Conservation (phyloP, 2,113 vertebrate genomes). For the Mustelus asterias region DNA sequence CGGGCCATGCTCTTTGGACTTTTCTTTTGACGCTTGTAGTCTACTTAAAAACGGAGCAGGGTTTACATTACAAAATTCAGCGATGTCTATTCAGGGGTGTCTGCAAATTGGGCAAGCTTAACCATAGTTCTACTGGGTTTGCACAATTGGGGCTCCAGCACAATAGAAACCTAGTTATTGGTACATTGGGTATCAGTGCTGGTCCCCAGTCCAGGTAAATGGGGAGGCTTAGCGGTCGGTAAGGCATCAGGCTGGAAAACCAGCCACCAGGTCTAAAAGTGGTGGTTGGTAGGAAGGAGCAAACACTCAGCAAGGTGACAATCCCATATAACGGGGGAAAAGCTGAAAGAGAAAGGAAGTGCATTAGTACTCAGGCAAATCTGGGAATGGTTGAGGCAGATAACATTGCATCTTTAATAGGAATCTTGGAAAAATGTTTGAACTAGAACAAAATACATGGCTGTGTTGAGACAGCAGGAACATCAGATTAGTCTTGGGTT, state of each 20-base stretch:
- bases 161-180: too few relatives aligned
- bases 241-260: background rate
- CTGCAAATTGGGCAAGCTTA: too few relatives aligned
- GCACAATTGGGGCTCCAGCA: too few relatives aligned
- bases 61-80: background rate
- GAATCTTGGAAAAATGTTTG: background rate
- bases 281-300: background rate
- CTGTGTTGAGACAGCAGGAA: background rate
- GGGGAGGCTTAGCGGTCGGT: too few relatives aligned
- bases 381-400: background rate
- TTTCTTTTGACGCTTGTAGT: background rate
- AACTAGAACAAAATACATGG: background rate
- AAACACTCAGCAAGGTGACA: background rate
- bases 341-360: background rate
- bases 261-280: background rate
- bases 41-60: background rate
- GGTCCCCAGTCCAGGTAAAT: background rate
- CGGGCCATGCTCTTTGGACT: background rate
- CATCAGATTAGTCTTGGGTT: background rate
- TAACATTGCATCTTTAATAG: background rate
- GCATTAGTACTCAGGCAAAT: background rate
- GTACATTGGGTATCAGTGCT: too few relatives aligned
- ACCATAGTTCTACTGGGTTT: too few relatives aligned
- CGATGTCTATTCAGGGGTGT: background rate
- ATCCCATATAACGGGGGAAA: background rate